Conservation (phyloP, 2,113 vertebrate species). For the Felis chaus region DNA sequence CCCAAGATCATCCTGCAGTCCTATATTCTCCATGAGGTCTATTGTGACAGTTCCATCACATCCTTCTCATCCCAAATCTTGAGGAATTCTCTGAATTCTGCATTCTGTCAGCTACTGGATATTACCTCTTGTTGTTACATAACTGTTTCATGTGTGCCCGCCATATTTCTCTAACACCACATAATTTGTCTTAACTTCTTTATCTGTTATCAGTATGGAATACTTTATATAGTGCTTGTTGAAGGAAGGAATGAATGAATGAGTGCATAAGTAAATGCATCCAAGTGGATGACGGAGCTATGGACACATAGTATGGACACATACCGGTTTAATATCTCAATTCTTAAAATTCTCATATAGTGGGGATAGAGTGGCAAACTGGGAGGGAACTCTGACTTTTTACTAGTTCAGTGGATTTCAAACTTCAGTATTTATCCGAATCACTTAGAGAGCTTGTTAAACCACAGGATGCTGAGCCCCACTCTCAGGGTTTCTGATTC, state of each 20-base stretch:
- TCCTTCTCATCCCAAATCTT: neutral
- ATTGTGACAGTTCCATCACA: neutral
- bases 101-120: neutral
- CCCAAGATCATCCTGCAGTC: neutral
- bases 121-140: neutral
- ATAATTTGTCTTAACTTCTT: neutral
- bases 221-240: neutral
- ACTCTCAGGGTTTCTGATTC: neutral
- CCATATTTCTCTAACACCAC: neutral
- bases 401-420: neutral
- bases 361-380: neutral
- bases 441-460: neutral
- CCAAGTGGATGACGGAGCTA: neutral
- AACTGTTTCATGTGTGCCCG: neutral
- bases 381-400: neutral
- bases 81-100: neutral
- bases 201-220: neutral
- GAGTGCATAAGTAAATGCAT: neutral
- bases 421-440: neutral
- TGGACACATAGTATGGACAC: neutral
- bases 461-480: neutral
- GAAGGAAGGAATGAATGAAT: neutral
- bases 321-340: neutral
- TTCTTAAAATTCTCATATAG: neutral
- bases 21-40: neutral